phyloP scores from a whole-genome alignment of 2,797 vertebrate species.

The Cryptoblepharus egeriae region DNA sequence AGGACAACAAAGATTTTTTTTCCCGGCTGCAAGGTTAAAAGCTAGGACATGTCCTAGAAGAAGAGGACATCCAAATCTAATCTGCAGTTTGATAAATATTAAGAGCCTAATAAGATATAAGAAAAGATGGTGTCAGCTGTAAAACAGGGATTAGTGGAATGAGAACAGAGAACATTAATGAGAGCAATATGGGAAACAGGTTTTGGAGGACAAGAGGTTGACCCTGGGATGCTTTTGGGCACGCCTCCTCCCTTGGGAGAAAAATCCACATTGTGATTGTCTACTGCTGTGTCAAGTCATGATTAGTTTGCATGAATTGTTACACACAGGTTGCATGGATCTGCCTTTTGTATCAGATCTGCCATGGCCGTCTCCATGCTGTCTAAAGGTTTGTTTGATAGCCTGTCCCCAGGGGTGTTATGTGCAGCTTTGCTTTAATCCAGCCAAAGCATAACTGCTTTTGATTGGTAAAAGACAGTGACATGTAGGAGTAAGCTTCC shows the following conservation, averaged over 20 bases:
- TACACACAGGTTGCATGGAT: conserved; percentile 32
- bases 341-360: conserved; percentile 70
- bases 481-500: conserved; percentile 62
- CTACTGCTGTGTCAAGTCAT: conserved; percentile 60
- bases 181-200: conserved; percentile 31
- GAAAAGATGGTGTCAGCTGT: neutral
- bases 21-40: too few species aligned
- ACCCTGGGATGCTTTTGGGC: conserved; percentile 34
- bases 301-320: conserved; percentile 53
- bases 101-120: neutral
- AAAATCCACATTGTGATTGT: conserved; percentile 59
- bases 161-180: neutral
- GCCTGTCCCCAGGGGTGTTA: conserved; percentile 64
- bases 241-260: conserved; percentile 16
- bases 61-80: neutral
- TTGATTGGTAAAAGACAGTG: conserved; percentile 70
- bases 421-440: conserved; percentile 66
- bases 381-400: conserved; percentile 73
- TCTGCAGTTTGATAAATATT: neutral
- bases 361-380: conserved; percentile 69
- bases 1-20: too few species aligned
- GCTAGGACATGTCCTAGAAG: too few species aligned
- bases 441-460: conserved; percentile 61
- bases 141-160: conserved; percentile 17
- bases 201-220: conserved; percentile 32